phyloP scores from a whole-genome alignment of 2,113 vertebrate genomes.

The Cynopterus brachyotis region DNA sequence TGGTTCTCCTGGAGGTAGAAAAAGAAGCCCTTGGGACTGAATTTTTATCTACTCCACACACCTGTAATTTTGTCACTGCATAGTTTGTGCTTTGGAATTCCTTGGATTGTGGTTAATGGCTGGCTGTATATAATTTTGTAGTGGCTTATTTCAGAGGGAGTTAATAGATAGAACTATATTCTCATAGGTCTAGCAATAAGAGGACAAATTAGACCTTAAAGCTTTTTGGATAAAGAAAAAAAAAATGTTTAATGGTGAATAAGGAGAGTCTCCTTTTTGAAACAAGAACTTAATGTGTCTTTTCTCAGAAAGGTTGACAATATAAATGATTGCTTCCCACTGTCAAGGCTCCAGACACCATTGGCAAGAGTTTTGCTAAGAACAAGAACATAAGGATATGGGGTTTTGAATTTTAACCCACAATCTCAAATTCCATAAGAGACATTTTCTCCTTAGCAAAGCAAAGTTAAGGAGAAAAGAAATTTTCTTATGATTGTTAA shows the following conservation, averaged over 20 bases:
- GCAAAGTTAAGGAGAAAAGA: background rate
- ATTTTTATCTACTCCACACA: background rate
- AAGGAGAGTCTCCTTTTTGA: background rate
- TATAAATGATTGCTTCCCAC: background rate
- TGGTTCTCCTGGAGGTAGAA: background rate
- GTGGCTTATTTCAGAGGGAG: background rate
- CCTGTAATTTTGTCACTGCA: background rate
- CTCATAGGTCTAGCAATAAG: background rate
- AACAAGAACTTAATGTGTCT: background rate
- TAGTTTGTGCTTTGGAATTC: background rate
- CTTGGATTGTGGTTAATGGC: background rate
- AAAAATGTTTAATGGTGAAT: background rate
- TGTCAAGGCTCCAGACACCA: background rate
- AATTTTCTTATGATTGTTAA: background rate
- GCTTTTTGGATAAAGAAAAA: background rate
- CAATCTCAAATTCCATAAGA: background rate
- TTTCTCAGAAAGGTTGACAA: background rate
- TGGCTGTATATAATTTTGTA: background rate
- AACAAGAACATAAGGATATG: background rate
- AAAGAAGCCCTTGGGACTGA: background rate
- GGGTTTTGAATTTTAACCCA: background rate
- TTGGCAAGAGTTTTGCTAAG: background rate
- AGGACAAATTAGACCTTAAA: background rate
- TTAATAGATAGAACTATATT: background rate
- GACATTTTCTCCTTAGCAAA: background rate